Evolutionary conservation across 1,140 invertebrate genomes (phyloP).

Genomic region (Druon quercuslanigerum): DNA sequence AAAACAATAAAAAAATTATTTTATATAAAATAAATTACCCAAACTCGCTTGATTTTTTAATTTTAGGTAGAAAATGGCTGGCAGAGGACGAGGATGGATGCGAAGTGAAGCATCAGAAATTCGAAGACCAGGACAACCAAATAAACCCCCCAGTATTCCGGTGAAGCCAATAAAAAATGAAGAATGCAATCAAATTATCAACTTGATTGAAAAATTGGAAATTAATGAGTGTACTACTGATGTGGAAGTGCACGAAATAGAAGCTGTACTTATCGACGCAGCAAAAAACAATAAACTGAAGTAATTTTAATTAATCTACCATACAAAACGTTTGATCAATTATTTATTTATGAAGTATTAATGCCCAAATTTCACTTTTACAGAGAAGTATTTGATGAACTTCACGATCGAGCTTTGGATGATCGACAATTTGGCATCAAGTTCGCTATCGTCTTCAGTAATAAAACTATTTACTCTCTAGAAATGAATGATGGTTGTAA

Average conservation of each 20-base stretch:
- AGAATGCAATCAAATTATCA: neutral
- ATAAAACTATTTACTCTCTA: slow-evolving; percentile 40
- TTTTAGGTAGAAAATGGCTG: neutral
- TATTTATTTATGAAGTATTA: neutral
- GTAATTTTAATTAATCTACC: neutral
- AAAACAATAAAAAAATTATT: too few relatives aligned
- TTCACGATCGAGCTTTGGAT: slow-evolving; percentile 44
- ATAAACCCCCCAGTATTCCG: neutral
- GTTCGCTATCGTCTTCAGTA: slow-evolving; percentile 39
- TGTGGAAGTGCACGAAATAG: slow-evolving; percentile 8
- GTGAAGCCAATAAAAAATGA: slow-evolving; percentile 9
- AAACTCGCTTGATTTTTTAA: neutral
- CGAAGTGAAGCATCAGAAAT: neutral
- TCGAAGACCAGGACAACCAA: neutral
- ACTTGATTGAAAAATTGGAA: slow-evolving; percentile 18
- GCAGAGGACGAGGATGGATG: slow-evolving; percentile 5
- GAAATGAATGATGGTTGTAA: slow-evolving; percentile 24
- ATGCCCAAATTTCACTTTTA: slow-evolving; percentile 7
- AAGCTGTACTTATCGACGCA: neutral
- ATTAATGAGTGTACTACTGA: slow-evolving; percentile 16
- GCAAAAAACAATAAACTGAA: slow-evolving; percentile 1
- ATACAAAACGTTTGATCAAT: neutral
- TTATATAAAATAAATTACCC: too few relatives aligned
- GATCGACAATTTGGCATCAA: slow-evolving; percentile 47
- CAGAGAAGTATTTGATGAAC: slow-evolving; percentile 40